These are phyloP conservation scores for Gonioctena quinquepunctata DNA, from an alignment of 1,140 invertebrate species.

Conservation along the genomic window DNA sequence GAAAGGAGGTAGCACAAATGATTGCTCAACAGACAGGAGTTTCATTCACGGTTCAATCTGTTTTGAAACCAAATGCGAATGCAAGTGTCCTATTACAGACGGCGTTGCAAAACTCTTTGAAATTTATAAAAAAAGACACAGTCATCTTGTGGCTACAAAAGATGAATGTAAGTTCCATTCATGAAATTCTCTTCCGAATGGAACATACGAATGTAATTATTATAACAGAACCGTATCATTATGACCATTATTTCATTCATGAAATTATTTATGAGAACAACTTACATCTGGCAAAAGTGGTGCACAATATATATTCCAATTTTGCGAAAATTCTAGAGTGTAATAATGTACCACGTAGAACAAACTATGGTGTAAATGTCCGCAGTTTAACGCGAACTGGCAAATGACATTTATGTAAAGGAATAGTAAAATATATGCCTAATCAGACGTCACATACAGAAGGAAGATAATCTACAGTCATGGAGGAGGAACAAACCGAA, in stretches of 20 bases:
- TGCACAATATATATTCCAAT: conserved; percentile 3
- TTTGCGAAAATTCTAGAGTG: not conserved
- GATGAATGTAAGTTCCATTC: not conserved
- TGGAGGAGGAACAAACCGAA: conserved; percentile 1
- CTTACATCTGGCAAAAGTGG: not conserved
- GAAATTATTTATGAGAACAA: not conserved
- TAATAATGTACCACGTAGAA: conserved; percentile 2
- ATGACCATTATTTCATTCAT: not conserved
- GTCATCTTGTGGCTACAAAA: not conserved
- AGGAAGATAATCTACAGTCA: not conserved
- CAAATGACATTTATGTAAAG: conserved; percentile 4
- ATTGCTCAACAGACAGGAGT: not conserved
- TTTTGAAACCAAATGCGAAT: not conserved
- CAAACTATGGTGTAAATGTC: not conserved
- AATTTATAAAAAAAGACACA: not conserved
- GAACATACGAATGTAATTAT: conserved; percentile 1
- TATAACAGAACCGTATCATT: not conserved
- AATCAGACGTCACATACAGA: conserved; percentile 1
- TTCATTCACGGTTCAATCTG: not conserved
- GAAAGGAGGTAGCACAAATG: not conserved
- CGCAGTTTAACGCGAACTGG: not conserved
- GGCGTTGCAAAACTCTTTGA: not conserved
- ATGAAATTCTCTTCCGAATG: not conserved
- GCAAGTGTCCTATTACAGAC: not conserved
- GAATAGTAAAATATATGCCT: conserved; percentile 5